Evolutionary conservation across 2,797 vertebrate species (phyloP).

Genomic region (Arvicola amphibius): DNA sequence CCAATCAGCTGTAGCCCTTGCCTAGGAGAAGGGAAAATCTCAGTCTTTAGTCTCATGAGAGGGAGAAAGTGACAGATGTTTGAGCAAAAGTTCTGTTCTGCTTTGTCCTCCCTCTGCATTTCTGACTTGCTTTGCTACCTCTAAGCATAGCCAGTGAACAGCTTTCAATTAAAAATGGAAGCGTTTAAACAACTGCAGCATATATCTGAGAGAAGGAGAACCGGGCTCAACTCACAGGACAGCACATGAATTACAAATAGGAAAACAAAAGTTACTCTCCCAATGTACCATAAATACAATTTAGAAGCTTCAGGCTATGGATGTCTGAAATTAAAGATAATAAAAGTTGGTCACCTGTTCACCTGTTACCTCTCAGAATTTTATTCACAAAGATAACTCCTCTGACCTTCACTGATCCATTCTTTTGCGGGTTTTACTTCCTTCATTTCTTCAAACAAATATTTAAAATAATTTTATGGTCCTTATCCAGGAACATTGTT

Average conservation of each 20-base stretch:
- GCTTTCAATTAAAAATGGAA: constrained; percentile 48
- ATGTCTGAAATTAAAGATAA: constrained; percentile 21
- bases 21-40: not conserved
- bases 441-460: not conserved
- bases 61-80: constrained; percentile 33
- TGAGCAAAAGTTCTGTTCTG: not conserved
- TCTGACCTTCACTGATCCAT: not conserved
- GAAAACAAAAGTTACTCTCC: not conserved
- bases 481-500: not conserved
- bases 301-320: not conserved
- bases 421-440: not conserved
- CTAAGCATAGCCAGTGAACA: not conserved
- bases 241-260: constrained; percentile 25
- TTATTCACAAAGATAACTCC: not conserved
- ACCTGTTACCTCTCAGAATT: not conserved
- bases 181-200: not conserved
- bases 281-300: not conserved
- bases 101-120: not conserved
- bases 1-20: constrained; percentile 43
- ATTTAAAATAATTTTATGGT: not conserved
- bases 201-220: not conserved
- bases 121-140: constrained; percentile 15
- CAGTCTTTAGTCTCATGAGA: not conserved
- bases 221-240: not conserved
- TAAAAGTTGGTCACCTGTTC: not conserved